Evolutionary conservation across 1,140 invertebrate species (phyloP).

Genomic region (Drosophila yakuba): DNA sequence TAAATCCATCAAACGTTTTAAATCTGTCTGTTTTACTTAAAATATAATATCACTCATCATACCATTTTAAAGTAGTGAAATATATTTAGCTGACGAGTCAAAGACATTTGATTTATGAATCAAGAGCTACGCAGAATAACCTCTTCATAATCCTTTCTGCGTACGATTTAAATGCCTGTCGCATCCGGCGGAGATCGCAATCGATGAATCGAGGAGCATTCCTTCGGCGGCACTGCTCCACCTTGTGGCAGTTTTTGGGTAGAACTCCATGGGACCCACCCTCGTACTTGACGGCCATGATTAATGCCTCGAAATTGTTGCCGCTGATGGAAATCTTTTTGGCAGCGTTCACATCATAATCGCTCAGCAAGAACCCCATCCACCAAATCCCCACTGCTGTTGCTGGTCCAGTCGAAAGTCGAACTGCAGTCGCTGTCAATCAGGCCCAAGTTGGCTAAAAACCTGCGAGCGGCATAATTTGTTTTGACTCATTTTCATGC

Average conservation of each 20-base stretch:
- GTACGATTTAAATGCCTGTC: conserved; percentile 25
- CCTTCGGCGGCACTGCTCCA: conserved; percentile 9
- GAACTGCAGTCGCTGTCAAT: conserved; percentile 61
- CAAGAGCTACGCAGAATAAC: neutral
- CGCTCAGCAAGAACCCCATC: conserved; percentile 26
- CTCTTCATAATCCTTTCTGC: conserved; percentile 17
- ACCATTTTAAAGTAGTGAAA: no score
- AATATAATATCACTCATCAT: no score
- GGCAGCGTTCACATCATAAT: conserved; percentile 76
- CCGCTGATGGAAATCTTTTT: conserved; percentile 67
- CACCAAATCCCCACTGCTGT: neutral
- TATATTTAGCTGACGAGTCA: neutral
- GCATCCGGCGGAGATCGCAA: conserved; percentile 23
- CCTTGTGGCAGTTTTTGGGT: conserved; percentile 28
- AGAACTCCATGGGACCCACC: conserved; percentile 57
- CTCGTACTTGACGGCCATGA: conserved; percentile 68
- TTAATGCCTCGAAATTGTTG: conserved; percentile 76
- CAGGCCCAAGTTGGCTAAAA: conserved; percentile 26
- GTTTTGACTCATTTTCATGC: conserved; percentile 83
- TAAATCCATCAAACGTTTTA: conserved; percentile 20
- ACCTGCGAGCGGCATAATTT: conserved; percentile 72
- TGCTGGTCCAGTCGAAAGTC: conserved; percentile 16
- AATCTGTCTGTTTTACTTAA: neutral
- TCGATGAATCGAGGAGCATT: conserved; percentile 7
- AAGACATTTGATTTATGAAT: conserved; percentile 17